Base-by-base conservation (phyloP, 1,140 invertebrate species). In the Euwallacea fornicatus region DNA sequence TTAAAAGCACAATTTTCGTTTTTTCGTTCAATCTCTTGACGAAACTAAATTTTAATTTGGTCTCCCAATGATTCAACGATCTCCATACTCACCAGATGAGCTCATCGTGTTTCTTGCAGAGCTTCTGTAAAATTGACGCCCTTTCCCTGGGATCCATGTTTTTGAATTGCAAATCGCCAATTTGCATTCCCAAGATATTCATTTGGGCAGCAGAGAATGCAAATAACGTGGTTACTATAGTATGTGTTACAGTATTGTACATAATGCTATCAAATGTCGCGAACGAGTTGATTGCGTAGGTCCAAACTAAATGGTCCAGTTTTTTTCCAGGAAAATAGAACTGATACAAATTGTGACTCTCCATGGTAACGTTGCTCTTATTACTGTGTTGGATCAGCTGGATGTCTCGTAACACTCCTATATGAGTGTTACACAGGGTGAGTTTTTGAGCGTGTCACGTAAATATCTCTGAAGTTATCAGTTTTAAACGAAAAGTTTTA, bases 331-430 rank as follows among this genome's bases (percentile, higher is more conserved):
- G 66, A 13, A 68, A 68, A 42, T 53, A 68, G 7, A 60, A 41
- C 60, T 59, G 66, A 50, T 68, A 68, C 16, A 16, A 44, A 47
- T 16, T 47, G 42, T 68, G 56, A 6, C 44, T 15, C 50, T 68
- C 66, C 21, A 68, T 46, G 13, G 66, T 56, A 8, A 21, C 44
- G 13, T 68, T 68, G 9, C 42, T 16, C 7, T 8, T 21, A 8
- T 11, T 4, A 44, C 60, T 68, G 21, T 68, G 60, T 59, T 68
- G n/a, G 2, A 68, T 68, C 53, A 68, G 54, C n/a, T 68, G 4
- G 6, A n/a, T 8, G 50, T 71, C 53, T 15, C 56, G 56, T 15
- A 44, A 10, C 11, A 60, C n/a, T 13, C 66, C 66, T 68, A 33
- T 33, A 33, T 33, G 21, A 33, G 21, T 33, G 4, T 33, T n/a